Conservation (phyloP, 2,888 invertebrate species). For the Antitype chi region DNA sequence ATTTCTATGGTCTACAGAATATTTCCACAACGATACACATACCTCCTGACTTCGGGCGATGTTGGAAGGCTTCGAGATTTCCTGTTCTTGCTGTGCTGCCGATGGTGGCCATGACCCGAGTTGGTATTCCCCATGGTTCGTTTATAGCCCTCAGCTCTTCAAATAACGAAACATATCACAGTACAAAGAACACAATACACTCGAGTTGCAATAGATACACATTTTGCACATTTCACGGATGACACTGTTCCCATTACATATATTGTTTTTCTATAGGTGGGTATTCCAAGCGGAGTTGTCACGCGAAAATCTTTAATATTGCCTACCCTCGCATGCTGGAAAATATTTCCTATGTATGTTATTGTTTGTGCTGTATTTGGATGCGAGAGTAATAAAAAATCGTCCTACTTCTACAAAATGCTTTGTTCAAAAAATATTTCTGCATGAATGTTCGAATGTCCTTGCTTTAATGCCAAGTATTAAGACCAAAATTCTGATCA, state of each 20-base stretch:
- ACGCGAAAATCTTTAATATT: slow-evolving; percentile 51
- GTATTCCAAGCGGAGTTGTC: slow-evolving; percentile 60
- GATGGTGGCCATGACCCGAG: slow-evolving; percentile 83
- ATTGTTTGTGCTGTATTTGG: slow-evolving; percentile 37
- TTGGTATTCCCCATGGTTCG: slow-evolving; percentile 86
- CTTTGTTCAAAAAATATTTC: neutral
- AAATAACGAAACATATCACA: slow-evolving; percentile 58
- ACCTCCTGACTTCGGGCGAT: slow-evolving; percentile 94
- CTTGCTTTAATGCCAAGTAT: slow-evolving; percentile 38
- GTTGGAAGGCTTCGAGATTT: slow-evolving; percentile 94
- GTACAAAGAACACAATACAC: slow-evolving; percentile 54
- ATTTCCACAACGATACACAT: slow-evolving; percentile 65
- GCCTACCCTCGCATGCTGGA: slow-evolving; percentile 51
- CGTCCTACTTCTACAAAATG: neutral
- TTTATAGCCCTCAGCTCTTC: slow-evolving; percentile 59
- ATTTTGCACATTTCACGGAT: slow-evolving; percentile 56
- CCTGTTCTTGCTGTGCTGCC: slow-evolving; percentile 87
- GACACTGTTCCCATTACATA: slow-evolving; percentile 47
- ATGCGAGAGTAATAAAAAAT: slow-evolving; percentile 31
- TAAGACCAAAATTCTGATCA: slow-evolving; percentile 56
- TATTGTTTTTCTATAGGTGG: slow-evolving; percentile 45
- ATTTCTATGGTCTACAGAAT: slow-evolving; percentile 13
- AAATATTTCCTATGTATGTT: slow-evolving; percentile 42
- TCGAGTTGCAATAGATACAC: slow-evolving; percentile 55
- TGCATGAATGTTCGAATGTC: slow-evolving; percentile 14